Base-by-base conservation (phyloP, 2,113 vertebrate genomes). In the Chaetura pelagica region DNA sequence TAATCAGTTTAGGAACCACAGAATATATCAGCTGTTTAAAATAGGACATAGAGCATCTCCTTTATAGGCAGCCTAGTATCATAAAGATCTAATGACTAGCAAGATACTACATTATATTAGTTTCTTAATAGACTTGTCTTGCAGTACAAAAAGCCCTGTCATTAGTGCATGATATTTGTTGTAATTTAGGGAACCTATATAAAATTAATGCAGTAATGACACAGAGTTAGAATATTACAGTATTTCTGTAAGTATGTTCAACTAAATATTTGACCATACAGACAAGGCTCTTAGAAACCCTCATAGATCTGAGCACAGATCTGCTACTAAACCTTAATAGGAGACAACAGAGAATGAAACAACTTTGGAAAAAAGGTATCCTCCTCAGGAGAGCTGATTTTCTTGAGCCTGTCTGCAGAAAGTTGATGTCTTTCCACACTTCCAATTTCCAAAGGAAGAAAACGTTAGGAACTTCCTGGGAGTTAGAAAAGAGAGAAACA, bases 21-120 rank as follows among this genome's bases (percentile, higher is more conserved):
- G 74, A 71, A 51, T 12, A 9, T 69, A 52, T 42, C 64, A 84
- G 10, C 17, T 66, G 12, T 69, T 92, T 84, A 63, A 88, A 90
- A 59, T 58, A 72, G 61, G 34, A 49, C 66, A 44, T 11, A 35
- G 29, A 69, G 8, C 22, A 46, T 23, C 82, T 87, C 35, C 58
- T 95, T 94, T 93, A 81, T 40, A 92, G 76, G 59, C 79, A 94
- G 63, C 14, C 26, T 77, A 84, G 66, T 64, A 74, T 66, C 11
- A 64, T 62, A 52, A 84, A 84, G 46, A 62, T 84, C 46, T 87
- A 82, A 87, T 67, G 69, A 84, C 64, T 73, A 34, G 19, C 12
- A 69, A 92, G 79, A 55, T 42, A 62, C 49, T 73, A 23, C 34
- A 29, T 15, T 38, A 69, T 67, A 42, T 75, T 94, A 2, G 58